Evolutionary conservation across 2,797 vertebrate species (phyloP).

Genomic region (Danio kyathit): DNA sequence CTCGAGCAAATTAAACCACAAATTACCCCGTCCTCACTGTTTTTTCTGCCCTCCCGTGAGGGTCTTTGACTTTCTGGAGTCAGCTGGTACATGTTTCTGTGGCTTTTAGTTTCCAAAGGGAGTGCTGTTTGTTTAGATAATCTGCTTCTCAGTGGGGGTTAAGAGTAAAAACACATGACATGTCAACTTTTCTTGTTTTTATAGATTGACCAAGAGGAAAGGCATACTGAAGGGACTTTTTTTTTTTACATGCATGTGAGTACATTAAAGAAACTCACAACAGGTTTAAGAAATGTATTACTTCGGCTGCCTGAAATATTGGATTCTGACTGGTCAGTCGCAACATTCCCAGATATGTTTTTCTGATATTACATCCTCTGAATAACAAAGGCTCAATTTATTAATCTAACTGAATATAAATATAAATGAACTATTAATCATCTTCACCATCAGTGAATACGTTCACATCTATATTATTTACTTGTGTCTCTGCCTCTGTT

Average conservation of each 20-base stretch:
- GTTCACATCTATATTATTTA: too few relatives aligned
- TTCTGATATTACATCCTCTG: too few relatives aligned
- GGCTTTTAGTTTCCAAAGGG: not conserved
- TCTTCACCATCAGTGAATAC: too few relatives aligned
- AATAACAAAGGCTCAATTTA: too few relatives aligned
- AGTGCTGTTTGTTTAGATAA: slow-evolving; percentile 18
- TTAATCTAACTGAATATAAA: too few relatives aligned
- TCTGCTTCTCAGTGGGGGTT: slow-evolving; percentile 15
- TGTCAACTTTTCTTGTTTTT: not conserved
- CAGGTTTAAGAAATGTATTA: not conserved
- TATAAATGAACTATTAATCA: too few relatives aligned
- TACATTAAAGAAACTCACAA: not conserved
- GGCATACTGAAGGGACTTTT: not conserved
- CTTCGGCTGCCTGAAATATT: too few relatives aligned
- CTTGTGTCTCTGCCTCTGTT: too few relatives aligned
- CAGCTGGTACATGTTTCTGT: not conserved
- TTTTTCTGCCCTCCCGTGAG: slow-evolving; percentile 1
- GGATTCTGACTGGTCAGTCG: too few relatives aligned
- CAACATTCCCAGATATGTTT: too few relatives aligned
- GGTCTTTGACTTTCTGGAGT: slow-evolving; percentile 30
- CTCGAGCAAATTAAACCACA: slow-evolving; percentile 43
- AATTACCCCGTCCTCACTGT: slow-evolving; percentile 1
- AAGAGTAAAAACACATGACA: slow-evolving; percentile 31
- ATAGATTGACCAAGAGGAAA: not conserved
- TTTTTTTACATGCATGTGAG: not conserved